Conservation (phyloP, 2,888 invertebrate genomes). For the Acholoe squamosa region DNA sequence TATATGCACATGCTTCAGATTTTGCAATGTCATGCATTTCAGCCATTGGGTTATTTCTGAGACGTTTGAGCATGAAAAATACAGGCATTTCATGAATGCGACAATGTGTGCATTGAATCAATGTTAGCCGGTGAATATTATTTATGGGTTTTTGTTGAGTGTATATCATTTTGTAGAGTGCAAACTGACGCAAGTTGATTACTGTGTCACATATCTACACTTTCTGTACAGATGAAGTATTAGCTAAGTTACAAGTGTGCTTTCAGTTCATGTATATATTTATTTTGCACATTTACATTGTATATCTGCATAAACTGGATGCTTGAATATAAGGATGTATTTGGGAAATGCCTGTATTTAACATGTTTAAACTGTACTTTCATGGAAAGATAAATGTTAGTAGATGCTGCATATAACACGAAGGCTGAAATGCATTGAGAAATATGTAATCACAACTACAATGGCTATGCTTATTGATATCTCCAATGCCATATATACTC, state of each 20-base stretch:
- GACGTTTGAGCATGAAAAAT: background rate
- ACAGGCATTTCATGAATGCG: background rate
- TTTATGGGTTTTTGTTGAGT: slow-evolving; percentile 7
- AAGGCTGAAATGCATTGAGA: too few relatives aligned
- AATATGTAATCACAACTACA: too few relatives aligned
- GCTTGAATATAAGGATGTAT: background rate
- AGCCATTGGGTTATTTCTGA: background rate
- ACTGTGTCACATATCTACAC: too few relatives aligned
- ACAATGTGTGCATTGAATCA: background rate
- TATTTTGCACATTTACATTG: background rate
- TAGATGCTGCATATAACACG: too few relatives aligned
- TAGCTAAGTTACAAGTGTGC: background rate
- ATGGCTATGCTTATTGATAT: too few relatives aligned
- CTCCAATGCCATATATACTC: too few relatives aligned
- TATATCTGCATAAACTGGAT: background rate
- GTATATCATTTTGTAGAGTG: background rate
- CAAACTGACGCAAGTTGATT: background rate
- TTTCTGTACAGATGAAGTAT: background rate
- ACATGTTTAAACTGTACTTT: background rate
- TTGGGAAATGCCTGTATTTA: slow-evolving; percentile 10
- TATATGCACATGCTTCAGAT: too few relatives aligned
- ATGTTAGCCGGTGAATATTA: background rate
- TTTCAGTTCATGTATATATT: background rate
- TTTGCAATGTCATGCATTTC: too few relatives aligned
- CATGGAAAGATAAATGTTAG: too few relatives aligned